Percentiles rank a stretch among this genome's conserved stretches.
phyloP scores from a whole-genome alignment of 2,113 vertebrate species.

The Cephalopterus ornatus region DNA sequence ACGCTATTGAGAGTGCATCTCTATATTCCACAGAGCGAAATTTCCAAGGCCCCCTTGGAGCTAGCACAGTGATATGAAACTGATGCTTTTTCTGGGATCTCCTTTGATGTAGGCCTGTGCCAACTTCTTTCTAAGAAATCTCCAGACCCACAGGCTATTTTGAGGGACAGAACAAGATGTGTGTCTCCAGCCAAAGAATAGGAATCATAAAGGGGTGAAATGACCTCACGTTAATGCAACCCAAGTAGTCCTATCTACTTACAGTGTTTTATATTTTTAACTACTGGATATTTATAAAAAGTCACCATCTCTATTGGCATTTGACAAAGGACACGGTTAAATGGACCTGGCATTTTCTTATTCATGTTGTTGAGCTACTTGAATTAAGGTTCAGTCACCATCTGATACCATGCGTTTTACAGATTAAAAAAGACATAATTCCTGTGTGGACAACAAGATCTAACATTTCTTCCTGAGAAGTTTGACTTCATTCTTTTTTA shows the following conservation, averaged over 20 bases:
- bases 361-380: conserved; percentile 52
- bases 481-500: not conserved
- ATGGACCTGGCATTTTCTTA: conserved; percentile 63
- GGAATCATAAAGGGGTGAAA: conserved; percentile 12
- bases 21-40: not conserved
- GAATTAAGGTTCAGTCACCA: conserved; percentile 47
- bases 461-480: not conserved
- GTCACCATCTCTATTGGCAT: conserved; percentile 57
- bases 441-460: not conserved
- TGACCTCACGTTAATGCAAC: not conserved
- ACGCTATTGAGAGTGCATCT: not conserved
- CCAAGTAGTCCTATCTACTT: not conserved
- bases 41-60: not conserved
- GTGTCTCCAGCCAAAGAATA: not conserved
- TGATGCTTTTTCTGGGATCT: not conserved
- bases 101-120: not conserved
- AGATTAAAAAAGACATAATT: not conserved
- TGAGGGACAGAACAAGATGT: not conserved
- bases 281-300: conserved; percentile 57
- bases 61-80: not conserved
- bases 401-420: not conserved
- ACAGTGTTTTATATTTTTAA: conserved; percentile 40
- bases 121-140: not conserved
- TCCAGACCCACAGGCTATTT: not conserved
- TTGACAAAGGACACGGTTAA: conserved; percentile 65